Evolutionary conservation across 2,888 invertebrate species (phyloP), one percentile per base, ranked within the genome.

Genomic region (Pachydiplax longipennis): DNA sequence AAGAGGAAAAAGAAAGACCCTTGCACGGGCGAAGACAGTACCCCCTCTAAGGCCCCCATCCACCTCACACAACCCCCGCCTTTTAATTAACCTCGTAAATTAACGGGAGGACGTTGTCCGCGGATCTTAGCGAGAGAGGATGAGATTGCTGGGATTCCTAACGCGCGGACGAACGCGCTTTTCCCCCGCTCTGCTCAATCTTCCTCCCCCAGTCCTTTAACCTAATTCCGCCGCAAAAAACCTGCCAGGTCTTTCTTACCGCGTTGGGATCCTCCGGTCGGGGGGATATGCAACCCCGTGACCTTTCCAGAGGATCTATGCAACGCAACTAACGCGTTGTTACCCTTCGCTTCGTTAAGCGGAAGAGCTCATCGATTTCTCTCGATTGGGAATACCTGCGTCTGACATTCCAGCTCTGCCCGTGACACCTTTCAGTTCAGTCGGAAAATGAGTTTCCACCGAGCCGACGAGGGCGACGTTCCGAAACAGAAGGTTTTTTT

Each of bases 1-100:
- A 44, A 44, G 44, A 53, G 18, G 15, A 53, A 53, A 37, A 53
- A 53, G 53, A 53, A 53, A 53, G 53, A 53, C 53, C 18, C 44
- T 44, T 6, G 44, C 10, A 53, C 18, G 53, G 53, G 53, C 13
- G 44, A 44, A 44, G 44, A 44, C 44, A 44, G 44, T 6, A 10
- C 44, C 44, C 44, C 44, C 53, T 53, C 13, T 10, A 10, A 48
- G 1, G 13, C 1, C 53, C 15, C 53, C 53, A 18, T 18, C 53
- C 15, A 3, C 53, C 53, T 8, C 3, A 15, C 53, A 8, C 53
- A 25, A 73, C 73, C 3, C 73, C 73, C 31, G 31, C 73, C 25
- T 87, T 87, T 37, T 87, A 87, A 87, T 87, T 87, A 87, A 35
- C 87, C 87, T 40, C 37, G 40, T 61, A 37, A 87, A 87, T 61